Percentiles rank a stretch among this genome's conserved stretches.
Conservation (phyloP, 2,888 invertebrate genomes). For the Horisme vitalbata region DNA sequence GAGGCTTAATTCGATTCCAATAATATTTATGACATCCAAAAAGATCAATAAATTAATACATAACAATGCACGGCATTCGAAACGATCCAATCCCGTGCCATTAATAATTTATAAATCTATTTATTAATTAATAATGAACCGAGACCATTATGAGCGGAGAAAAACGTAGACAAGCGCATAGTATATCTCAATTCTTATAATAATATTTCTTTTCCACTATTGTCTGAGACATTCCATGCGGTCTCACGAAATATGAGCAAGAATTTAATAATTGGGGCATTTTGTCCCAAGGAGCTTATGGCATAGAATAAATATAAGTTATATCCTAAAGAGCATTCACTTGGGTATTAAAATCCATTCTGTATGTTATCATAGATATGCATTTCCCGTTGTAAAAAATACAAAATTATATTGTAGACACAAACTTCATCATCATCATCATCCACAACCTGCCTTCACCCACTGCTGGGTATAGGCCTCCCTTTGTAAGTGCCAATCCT, state of each 20-base stretch:
- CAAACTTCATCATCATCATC: too few relatives aligned
- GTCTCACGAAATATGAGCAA: slow-evolving; percentile 51
- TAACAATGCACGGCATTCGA: slow-evolving; percentile 57
- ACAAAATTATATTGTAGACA: too few relatives aligned
- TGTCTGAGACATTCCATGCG: slow-evolving; percentile 56
- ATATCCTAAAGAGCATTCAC: not conserved
- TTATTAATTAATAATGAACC: slow-evolving; percentile 70
- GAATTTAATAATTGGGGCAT: slow-evolving; percentile 76
- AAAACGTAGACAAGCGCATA: slow-evolving; percentile 41
- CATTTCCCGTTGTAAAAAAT: too few relatives aligned
- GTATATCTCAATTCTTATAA: slow-evolving; percentile 67
- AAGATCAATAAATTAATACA: slow-evolving; percentile 59
- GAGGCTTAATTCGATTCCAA: slow-evolving; percentile 29
- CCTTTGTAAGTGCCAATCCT: too few relatives aligned
- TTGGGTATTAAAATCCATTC: too few relatives aligned
- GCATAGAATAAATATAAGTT: not conserved
- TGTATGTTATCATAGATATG: too few relatives aligned
- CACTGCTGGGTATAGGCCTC: too few relatives aligned
- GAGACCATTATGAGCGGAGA: slow-evolving; percentile 42
- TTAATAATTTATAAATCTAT: slow-evolving; percentile 72
- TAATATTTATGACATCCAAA: slow-evolving; percentile 54
- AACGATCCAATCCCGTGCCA: slow-evolving; percentile 42
- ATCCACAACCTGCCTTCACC: too few relatives aligned
- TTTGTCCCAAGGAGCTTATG: slow-evolving; percentile 34
- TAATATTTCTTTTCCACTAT: slow-evolving; percentile 68